These are phyloP conservation scores for Hyaena hyaena DNA, from an alignment of 2,113 vertebrate genomes.

Conservation along the genomic window DNA sequence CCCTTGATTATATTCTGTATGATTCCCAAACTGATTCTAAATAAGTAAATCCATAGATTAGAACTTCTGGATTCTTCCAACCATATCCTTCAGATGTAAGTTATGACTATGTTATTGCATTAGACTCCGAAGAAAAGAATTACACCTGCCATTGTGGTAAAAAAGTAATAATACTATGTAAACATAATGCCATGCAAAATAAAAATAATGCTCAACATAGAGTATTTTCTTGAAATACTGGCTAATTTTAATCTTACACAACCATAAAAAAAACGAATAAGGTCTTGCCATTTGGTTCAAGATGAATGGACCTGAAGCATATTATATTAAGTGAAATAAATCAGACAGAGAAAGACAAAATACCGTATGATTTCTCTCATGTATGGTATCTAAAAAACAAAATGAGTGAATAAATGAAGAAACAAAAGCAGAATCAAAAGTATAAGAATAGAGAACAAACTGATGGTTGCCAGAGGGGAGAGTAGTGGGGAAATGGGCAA, in stretches of 20 bases:
- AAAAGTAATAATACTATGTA: not conserved
- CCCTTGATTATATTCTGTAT: not conserved
- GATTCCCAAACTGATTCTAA: slow-evolving; percentile 20
- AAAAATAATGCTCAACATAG: not conserved
- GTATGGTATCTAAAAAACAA: not conserved
- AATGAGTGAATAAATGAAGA: not conserved
- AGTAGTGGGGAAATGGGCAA: not conserved
- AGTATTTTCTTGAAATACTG: not conserved
- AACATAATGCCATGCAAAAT: not conserved
- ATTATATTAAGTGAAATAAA: not conserved
- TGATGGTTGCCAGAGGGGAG: not conserved
- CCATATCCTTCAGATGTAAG: not conserved
- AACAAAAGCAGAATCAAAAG: not conserved
- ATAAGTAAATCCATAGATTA: not conserved
- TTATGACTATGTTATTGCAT: not conserved
- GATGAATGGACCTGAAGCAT: not conserved
- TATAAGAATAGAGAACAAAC: not conserved
- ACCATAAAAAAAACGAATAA: not conserved
- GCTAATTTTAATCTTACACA: not conserved
- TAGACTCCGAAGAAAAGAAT: not conserved
- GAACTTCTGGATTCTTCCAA: not conserved
- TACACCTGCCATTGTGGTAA: not conserved
- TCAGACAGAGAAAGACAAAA: not conserved
- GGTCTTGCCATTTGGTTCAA: not conserved
- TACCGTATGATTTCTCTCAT: not conserved